Conservation (phyloP, 1,140 invertebrate genomes). For the Drosophila ficusphila region DNA sequence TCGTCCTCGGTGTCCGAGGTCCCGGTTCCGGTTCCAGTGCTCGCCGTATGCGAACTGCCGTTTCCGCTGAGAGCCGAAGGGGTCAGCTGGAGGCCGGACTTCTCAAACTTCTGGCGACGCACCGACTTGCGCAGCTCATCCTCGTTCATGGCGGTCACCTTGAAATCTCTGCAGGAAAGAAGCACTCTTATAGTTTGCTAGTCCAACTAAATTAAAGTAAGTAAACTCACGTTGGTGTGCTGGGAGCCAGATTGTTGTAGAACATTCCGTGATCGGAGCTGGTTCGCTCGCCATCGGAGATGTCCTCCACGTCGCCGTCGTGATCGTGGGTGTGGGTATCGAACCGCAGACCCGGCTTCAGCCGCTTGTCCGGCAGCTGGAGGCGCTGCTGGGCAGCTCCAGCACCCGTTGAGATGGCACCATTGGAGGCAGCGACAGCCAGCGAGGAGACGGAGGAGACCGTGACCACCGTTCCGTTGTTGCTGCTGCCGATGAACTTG, state of each 20-base stretch:
- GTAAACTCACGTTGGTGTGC: conserved; percentile 79
- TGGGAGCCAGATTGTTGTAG: conserved; percentile 77
- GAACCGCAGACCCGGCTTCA: conserved; percentile 73
- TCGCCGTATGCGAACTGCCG: conserved; percentile 83
- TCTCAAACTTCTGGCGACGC: conserved; percentile 88
- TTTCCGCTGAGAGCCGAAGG: conserved; percentile 74
- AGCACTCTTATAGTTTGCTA: conserved; percentile 5
- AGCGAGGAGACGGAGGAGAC: conserved; percentile 79
- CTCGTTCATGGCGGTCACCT: conserved; percentile 94
- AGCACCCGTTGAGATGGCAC: conserved; percentile 32
- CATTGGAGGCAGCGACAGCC: conserved; percentile 79
- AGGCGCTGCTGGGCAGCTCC: conserved; percentile 47
- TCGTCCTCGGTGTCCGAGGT: conserved; percentile 93
- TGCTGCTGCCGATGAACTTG: conserved; percentile 80
- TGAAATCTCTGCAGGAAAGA: conserved; percentile 88
- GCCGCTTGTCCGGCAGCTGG: conserved; percentile 61
- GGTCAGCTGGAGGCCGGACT: conserved; percentile 84
- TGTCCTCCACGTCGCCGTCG: conserved; percentile 94
- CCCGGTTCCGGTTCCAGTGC: conserved; percentile 89
- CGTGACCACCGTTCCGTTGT: conserved; percentile 84
- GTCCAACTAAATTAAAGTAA: background rate
- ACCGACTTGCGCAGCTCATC: conserved; percentile 92
- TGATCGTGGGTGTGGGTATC: conserved; percentile 88
- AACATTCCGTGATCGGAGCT: conserved; percentile 88
- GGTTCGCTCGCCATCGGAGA: conserved; percentile 92